Conservation (phyloP, 2,888 invertebrate species). For the Temnothorax ravouxi region DNA sequence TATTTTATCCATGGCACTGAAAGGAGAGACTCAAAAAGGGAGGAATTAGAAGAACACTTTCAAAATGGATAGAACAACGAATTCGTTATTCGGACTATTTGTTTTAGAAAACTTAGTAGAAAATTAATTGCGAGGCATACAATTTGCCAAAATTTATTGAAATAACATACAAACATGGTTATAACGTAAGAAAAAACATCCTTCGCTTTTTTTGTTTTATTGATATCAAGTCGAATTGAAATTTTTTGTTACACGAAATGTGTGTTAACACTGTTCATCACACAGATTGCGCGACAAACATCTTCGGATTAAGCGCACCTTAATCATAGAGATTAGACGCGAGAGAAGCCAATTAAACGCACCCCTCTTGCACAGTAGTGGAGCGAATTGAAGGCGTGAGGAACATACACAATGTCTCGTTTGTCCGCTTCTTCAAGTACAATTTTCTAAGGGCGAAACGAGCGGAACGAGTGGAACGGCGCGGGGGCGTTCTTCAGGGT, state of each 20-base stretch:
- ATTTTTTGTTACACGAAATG: neutral
- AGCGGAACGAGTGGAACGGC: conserved; percentile 34
- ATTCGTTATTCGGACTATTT: neutral
- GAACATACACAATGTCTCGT: conserved; percentile 25
- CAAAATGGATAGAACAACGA: neutral
- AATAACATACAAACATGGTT: neutral
- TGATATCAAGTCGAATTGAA: neutral
- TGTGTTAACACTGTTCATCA: neutral
- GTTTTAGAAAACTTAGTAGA: neutral
- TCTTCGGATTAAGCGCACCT: neutral
- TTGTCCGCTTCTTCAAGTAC: conserved; percentile 30
- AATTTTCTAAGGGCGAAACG: conserved; percentile 13
- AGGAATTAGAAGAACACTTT: neutral
- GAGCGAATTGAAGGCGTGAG: conserved; percentile 20
- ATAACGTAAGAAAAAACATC: neutral
- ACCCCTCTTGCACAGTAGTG: neutral
- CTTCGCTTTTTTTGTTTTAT: neutral
- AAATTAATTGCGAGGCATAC: neutral
- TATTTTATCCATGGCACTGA: conserved; percentile 49
- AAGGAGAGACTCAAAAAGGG: neutral
- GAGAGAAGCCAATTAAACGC: conserved; percentile 32
- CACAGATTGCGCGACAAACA: neutral
- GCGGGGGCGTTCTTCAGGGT: conserved; percentile 18
- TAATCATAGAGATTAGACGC: conserved; percentile 8
- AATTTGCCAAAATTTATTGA: neutral